Evolutionary conservation across 1,140 invertebrate genomes (phyloP), one percentile per base, ranked within the genome.

Genomic region (Drosophila tsacasi): DNA sequence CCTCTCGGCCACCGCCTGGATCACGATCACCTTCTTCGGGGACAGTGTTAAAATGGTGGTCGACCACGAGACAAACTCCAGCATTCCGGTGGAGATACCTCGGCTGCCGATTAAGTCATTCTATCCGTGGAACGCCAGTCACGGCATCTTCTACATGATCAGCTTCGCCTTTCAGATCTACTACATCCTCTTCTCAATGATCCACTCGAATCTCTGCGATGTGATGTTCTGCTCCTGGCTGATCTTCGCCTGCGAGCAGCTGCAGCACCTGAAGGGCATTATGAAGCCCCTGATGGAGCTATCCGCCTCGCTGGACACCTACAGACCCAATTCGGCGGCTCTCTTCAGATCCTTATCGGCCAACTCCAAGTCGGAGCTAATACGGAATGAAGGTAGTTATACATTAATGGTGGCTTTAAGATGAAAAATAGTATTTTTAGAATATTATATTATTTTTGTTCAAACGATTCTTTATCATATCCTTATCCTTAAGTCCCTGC

Each of bases 261-360:
- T 97, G 13, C 96, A 96, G 84, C 97, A 97, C 93, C 92, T 97
- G 8, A 97, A 97, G 63, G 96, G 96, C 49, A 97, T 97, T 46
- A 95, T 97, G 95, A 96, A 97, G 76, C 96, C 96, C 0, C 91
- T 97, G 25, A 97, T 97, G 96, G 96, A 97, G 81, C 94, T 97
- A 1, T 97, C 96, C 19, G 96, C 96, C 2, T 95, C 96, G 0
- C 92, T 97, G 71, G 96, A 97, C 78, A 97, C 96, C 0, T 96
- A 96, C 75, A 94, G 96, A 19, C 96, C 96, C 0, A 96, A 97
- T 84, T 96, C 96, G 37, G 95, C 96, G 6, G 96, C 97, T 42
- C 93, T 97, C 12, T 97, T 97, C 84, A 93, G 95, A 60, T 94
- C 95, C 5, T 84, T 94, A 12, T 95, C 95, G 63, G 94, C 94